Base-by-base conservation (phyloP, 2,888 invertebrate genomes). In the Polydrusus pterygomalis region DNA sequence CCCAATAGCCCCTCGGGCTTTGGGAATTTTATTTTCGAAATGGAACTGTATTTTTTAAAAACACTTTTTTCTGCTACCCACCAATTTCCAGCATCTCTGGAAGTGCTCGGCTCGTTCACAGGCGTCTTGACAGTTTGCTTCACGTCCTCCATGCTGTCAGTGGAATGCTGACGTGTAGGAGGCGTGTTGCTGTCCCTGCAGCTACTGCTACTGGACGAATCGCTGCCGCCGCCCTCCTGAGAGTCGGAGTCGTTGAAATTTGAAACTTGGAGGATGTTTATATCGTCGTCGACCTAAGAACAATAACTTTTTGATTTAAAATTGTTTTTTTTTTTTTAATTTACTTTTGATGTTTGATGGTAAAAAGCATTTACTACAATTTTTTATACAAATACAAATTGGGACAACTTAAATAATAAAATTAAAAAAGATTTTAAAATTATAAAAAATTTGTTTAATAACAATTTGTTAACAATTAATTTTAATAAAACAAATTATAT, bases 251-350 rank as follows among this genome's bases (percentile, higher is more conserved):
- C 92, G 82, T 84, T 87, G 82, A 80, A 88, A 84, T 80, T 86
- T 84, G 77, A 81, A 65, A 83, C 85, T 74, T 83, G 81, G 18
- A 89, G 83, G 58, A 89, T 85, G 84, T 84, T 91, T 90, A 95
- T 95, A 77, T 94, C 94, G 77, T 94, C 94, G 81, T 96, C 96
- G 84, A 97, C 82, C 81, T 81, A 47, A 62, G 40, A 47, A 25
- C 47, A 65, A 10, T n/a, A 3, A 34, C 8, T 7, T 34, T 34
- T 34, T 34, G 1, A 9, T 34, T 34, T 34, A 7, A 10, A 34
- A 30, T 30, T 9, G 10, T 34, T 34, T 1, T 34, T 34, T 34
- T 34, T 34, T 34, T 34, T n/a, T n/a, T n/a, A n/a, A 34, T 34
- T 10, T 34, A 6, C 10, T 34, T 34, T 34, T 34, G 1, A 34